Evolutionary conservation across 2,888 invertebrate species (phyloP).

Genomic region (Xanthorhoe spadicearia): DNA sequence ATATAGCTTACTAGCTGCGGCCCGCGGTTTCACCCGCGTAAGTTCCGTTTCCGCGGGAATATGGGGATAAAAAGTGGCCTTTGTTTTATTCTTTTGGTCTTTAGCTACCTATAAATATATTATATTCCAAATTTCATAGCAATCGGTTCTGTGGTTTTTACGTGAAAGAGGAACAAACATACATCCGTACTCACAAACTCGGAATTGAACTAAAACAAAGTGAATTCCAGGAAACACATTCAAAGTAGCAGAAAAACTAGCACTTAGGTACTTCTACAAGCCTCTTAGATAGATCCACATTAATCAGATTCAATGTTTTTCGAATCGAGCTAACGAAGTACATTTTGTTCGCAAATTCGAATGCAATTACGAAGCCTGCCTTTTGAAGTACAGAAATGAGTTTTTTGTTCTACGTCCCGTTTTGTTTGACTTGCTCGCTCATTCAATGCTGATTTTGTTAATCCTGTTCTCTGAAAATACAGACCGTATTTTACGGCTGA

Average conservation of each 20-base stretch:
- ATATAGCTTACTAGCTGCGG: too few species aligned
- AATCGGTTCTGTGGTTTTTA: too few species aligned
- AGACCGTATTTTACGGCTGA: not conserved
- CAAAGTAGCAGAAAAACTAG: not conserved
- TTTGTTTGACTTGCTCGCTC: conserved; percentile 42
- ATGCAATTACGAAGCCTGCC: conserved; percentile 74
- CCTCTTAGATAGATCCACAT: conserved; percentile 61
- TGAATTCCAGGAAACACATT: not conserved
- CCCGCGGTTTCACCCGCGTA: too few species aligned
- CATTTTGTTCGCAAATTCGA: conserved; percentile 79
- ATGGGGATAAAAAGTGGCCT: too few species aligned
- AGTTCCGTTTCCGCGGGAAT: too few species aligned
- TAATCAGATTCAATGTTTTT: conserved; percentile 77
- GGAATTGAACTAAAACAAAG: too few species aligned
- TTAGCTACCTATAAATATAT: too few species aligned
- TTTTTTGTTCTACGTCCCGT: conserved; percentile 49
- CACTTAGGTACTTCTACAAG: not conserved
- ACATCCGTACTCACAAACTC: too few species aligned
- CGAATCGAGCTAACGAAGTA: conserved; percentile 77
- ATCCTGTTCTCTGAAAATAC: not conserved
- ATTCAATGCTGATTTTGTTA: conserved; percentile 37
- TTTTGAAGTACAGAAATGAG: conserved; percentile 58
- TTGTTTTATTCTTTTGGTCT: too few species aligned
- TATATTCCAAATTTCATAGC: too few species aligned
- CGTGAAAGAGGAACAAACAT: too few species aligned